A percentile compares a stretch with the other conserved stretches of the same genome.
phyloP scores from a whole-genome alignment of 2,113 vertebrate species.

The Onychorhynchus coronatus region DNA sequence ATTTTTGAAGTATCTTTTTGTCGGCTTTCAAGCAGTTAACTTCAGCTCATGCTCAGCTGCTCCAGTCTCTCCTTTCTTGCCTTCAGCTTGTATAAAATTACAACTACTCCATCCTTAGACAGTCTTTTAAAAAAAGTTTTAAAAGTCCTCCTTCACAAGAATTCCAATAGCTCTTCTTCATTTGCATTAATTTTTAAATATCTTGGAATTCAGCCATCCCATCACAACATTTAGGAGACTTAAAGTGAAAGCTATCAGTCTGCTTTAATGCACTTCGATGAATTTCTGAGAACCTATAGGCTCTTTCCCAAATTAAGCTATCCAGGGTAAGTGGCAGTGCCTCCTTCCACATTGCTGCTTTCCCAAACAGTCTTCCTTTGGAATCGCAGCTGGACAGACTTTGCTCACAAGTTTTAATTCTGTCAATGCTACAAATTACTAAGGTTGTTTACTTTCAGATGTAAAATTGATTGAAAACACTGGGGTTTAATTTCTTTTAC shows the following conservation, averaged over 20 bases:
- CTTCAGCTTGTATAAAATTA: not conserved
- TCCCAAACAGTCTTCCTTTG: not conserved
- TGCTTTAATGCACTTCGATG: not conserved
- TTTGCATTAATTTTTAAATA: not conserved
- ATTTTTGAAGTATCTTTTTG: not conserved
- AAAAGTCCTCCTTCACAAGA: not conserved
- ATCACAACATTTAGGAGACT: not conserved
- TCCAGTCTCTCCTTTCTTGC: not conserved
- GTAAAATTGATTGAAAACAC: not conserved
- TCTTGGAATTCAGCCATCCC: not conserved
- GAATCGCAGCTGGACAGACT: not conserved
- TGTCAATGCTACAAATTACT: not conserved
- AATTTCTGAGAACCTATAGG: not conserved
- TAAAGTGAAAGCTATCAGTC: not conserved
- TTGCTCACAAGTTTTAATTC: constrained; percentile 24
- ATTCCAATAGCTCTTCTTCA: not conserved
- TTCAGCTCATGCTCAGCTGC: not conserved
- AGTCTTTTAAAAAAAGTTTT: not conserved
- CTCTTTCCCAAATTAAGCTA: not conserved
- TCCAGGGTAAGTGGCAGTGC: not conserved
- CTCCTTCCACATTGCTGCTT: not conserved
- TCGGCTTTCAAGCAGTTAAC: not conserved
- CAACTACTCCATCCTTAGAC: not conserved
- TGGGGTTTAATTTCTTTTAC: not conserved
- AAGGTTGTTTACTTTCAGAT: not conserved